Evolutionary conservation across 2,888 invertebrate species (phyloP), one percentile per base, ranked within the genome.

Genomic region (Charanyca ferruginea): DNA sequence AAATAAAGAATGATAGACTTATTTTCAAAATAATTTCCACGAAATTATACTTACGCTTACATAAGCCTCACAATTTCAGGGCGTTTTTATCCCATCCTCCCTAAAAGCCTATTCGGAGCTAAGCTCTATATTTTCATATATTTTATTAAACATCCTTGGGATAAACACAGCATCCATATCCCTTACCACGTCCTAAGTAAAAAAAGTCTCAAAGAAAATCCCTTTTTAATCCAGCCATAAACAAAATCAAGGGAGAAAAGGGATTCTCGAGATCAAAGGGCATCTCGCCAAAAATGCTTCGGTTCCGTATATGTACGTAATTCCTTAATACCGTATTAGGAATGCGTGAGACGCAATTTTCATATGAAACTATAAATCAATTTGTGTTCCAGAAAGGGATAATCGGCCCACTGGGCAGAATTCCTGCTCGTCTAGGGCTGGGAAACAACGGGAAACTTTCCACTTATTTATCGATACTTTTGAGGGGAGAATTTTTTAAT

Each of bases 321-420:
- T 87, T 82, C 83, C 81, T 80, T 86, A 86, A 83, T 87, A 85
- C 85, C 77, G 80, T 85, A 85, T 83, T 86, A 86, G 84, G 83
- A 85, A 85, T 85, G 81, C 83, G 85, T 88, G 85, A 83, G 86
- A 84, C 85, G 87, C 85, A 81, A 89, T 90, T 90, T 89, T 89
- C 87, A 89, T 89, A 88, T 86, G 85, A 86, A 87, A 86, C 89
- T 89, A 91, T 91, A 89, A 90, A 92, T 91, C 89, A 89, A 88
- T 89, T 87, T 86, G 82, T 83, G 77, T 74, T 60, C 48, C 71
- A 72, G 70, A 66, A 78, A 78, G 77, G 83, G 77, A 79, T 77
- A 76, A 78, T 76, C 83, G 84, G 77, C 73, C 83, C 83, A 81
- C 73, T 85, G 86, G 76, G 81, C 85, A 74, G 79, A 67, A 79